Evolutionary conservation across 1,140 invertebrate genomes (phyloP), one percentile per base, ranked within the genome.

Genomic region (Nixonia krombeini): DNA sequence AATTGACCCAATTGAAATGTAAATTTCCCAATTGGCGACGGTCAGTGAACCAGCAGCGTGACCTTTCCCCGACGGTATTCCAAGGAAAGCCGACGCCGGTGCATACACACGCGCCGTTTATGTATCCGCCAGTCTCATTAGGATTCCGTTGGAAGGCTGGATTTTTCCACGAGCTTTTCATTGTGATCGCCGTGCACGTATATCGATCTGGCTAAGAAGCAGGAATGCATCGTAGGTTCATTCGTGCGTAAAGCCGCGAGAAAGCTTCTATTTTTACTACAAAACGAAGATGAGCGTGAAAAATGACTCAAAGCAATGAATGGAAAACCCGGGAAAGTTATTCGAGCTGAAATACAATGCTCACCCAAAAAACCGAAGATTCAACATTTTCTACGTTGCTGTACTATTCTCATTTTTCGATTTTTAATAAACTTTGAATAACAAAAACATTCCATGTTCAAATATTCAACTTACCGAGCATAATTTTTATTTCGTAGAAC

Each of bases 41-140:
- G 49, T 51, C 35, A 51, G 35, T 51, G 49, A 51, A 23, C 38
- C 40, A 15, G 15, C 29, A 29, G 47, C 35, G 15, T 51, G 49
- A 51, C 49, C 49, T 38, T 40, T 25, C 15, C 13, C 15, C 46
- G 10, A 21, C 3, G 15, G 12, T 35, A 16, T 40, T 40, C 18
- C 37, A 40, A 40, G 15, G 37, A 40, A 40, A 40, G 37, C 37
- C n/a, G 18, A 40, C 21, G 21, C 21, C 21, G 6, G 2, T 21
- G 2, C 6, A 21, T 21, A 6, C 16, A 17, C n/a, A n/a, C n/a
- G 9, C 8, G 8, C 2, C 28, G 2, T 12, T 35, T 35, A 35
- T 35, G 33, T 7, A 35, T 35, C 5, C 37, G 37, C 1, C 7
- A 6, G n/a, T 17, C 37, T 40, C 37, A 21, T 40, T 40, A 21